Percentiles rank a stretch among this genome's conserved stretches.
Conservation (phyloP, 2,113 vertebrate species). For the Hyperoodon ampullatus region DNA sequence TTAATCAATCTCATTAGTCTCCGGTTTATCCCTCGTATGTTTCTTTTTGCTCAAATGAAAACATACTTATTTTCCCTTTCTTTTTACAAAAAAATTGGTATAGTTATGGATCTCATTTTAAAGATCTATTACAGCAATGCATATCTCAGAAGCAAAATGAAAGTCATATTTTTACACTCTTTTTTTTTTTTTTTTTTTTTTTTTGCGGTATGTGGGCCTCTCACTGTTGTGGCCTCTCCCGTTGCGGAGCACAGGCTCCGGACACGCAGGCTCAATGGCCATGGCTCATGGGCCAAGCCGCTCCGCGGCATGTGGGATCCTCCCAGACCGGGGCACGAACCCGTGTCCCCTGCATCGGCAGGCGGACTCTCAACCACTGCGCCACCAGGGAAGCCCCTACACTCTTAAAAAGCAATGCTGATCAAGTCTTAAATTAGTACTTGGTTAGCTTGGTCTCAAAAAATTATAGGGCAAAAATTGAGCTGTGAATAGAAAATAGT, state of each 20-base stretch:
- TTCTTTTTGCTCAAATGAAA: background rate
- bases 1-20: background rate
- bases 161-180: background rate
- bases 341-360: too few relatives aligned
- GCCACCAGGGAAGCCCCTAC: too few relatives aligned
- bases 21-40: background rate
- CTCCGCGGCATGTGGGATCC: too few relatives aligned
- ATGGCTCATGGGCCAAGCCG: too few relatives aligned
- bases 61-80: background rate
- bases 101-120: background rate
- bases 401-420: background rate
- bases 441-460: background rate
- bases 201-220: too few relatives aligned
- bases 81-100: background rate
- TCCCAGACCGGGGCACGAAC: too few relatives aligned
- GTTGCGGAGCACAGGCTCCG: too few relatives aligned
- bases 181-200: too few relatives aligned
- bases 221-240: too few relatives aligned
- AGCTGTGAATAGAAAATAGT: background rate
- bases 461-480: background rate
- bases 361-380: too few relatives aligned
- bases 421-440: background rate
- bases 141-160: background rate
- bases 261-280: too few relatives aligned
- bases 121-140: background rate